Evolutionary conservation across 2,113 vertebrate genomes (phyloP).

Genomic region (Pachycephala philippinensis): DNA sequence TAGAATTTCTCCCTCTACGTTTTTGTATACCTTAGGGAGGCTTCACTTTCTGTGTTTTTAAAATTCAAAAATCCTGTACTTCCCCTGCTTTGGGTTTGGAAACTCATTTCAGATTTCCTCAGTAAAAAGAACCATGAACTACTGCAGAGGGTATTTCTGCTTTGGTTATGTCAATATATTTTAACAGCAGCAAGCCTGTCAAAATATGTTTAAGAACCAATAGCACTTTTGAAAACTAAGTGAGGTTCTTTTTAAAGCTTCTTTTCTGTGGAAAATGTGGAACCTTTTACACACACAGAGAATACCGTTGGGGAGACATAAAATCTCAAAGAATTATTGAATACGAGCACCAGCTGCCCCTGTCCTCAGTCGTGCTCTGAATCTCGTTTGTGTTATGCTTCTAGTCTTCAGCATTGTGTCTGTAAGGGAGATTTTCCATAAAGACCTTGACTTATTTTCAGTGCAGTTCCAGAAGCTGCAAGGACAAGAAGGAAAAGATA

Average conservation of each 20-base stretch:
- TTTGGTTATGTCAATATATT: slow-evolving; percentile 10
- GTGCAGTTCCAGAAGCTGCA: not conserved
- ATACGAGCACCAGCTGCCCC: not conserved
- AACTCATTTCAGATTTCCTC: slow-evolving; percentile 36
- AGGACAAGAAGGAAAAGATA: not conserved
- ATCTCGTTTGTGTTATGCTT: not conserved
- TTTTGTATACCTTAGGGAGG: slow-evolving; percentile 39
- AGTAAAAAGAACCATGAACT: slow-evolving; percentile 12
- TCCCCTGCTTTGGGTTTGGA: slow-evolving; percentile 27
- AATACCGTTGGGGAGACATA: not conserved
- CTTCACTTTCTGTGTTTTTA: slow-evolving; percentile 17
- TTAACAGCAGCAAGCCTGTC: not conserved
- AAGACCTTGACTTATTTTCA: not conserved
- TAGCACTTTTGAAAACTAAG: not conserved
- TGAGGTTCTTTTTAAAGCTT: not conserved
- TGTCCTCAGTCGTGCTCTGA: not conserved
- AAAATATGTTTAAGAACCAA: slow-evolving; percentile 24
- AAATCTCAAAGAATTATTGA: not conserved
- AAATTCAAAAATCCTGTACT: slow-evolving; percentile 48
- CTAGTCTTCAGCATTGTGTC: not conserved
- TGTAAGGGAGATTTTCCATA: not conserved
- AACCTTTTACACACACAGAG: not conserved
- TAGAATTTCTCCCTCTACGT: slow-evolving; percentile 40
- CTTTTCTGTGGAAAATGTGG: not conserved
- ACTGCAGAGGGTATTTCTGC: not conserved